A percentile compares a stretch with the other conserved stretches of the same genome.
phyloP scores from a whole-genome alignment of 2,888 invertebrate genomes.

The Nasonia oneida region DNA sequence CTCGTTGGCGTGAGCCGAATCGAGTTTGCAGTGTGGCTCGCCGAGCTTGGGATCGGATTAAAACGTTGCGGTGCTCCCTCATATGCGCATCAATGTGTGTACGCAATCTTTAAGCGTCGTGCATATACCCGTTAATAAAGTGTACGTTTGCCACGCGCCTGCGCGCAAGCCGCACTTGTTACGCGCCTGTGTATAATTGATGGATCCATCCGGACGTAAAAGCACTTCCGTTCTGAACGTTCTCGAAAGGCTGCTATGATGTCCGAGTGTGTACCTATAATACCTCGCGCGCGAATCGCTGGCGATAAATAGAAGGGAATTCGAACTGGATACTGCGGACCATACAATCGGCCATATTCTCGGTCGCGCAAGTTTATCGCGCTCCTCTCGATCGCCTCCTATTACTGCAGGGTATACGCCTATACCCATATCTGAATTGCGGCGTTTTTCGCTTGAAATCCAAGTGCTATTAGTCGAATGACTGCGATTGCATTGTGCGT shows the following conservation, averaged over 20 bases:
- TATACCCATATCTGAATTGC: no score
- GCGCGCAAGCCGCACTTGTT: no score
- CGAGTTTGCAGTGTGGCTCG: constrained; percentile 70
- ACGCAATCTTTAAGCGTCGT: not conserved
- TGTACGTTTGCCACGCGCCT: not conserved
- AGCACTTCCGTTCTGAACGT: not conserved
- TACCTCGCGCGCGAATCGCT: no score
- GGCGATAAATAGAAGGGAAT: no score
- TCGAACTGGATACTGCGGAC: no score
- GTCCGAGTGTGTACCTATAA: no score
- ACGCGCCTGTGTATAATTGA: not conserved
- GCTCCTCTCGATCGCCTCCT: no score
- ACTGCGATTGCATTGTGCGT: no score
- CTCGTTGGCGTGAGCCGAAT: constrained; percentile 65
- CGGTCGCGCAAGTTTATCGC: no score
- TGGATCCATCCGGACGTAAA: no score
- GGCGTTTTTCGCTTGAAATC: not conserved
- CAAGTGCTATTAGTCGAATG: not conserved
- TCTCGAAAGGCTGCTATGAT: not conserved
- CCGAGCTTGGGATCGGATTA: constrained; percentile 70
- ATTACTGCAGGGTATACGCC: no score
- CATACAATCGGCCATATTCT: no score
- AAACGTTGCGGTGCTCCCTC: constrained; percentile 72
- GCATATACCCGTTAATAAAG: not conserved
- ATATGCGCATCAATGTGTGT: constrained; percentile 56